Evolutionary conservation across 23 tunicate species (phyloP).

Genomic region (Ciona savignyi): DNA sequence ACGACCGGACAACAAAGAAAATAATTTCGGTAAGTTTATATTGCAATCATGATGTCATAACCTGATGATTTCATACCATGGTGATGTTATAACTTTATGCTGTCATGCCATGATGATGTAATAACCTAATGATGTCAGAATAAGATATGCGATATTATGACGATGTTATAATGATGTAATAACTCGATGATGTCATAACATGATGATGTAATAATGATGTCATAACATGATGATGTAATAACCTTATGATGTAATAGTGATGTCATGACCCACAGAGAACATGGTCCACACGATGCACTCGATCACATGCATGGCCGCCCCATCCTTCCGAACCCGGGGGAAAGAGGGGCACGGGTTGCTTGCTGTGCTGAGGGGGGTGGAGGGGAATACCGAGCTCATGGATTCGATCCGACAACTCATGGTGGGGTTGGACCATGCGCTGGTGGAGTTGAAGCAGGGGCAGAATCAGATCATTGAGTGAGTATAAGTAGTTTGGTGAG

Average conservation of each 20-base stretch:
- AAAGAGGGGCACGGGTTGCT: slow-evolving; percentile 75
- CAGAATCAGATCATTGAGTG: slow-evolving; percentile 64
- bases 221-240: too few species aligned
- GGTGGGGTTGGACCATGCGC: slow-evolving; percentile 88
- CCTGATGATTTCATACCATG: too few species aligned
- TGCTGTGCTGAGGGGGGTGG: slow-evolving; percentile 82
- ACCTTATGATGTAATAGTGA: too few species aligned
- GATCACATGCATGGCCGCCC: slow-evolving; percentile 81
- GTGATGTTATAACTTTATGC: too few species aligned
- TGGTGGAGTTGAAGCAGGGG: slow-evolving; percentile 67
- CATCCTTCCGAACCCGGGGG: slow-evolving; percentile 69
- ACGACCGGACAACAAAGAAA: slow-evolving; percentile 1
- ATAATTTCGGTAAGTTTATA: slow-evolving; percentile 29
- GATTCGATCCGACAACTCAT: slow-evolving; percentile 88
- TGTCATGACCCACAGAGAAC: slow-evolving; percentile 22
- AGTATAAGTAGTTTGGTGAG: too few species aligned
- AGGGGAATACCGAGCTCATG: slow-evolving; percentile 77
- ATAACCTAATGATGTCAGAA: too few species aligned
- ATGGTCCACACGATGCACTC: slow-evolving; percentile 67
- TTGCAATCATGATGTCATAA: slow-evolving; percentile 4
- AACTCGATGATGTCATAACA: too few species aligned
- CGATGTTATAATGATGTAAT: too few species aligned
- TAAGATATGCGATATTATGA: too few species aligned
- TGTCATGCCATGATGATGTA: too few species aligned
- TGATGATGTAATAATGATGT: too few species aligned